Evolutionary conservation across 2,797 vertebrate species (phyloP).

Genomic region (Lepilemur ruficaudatus): DNA sequence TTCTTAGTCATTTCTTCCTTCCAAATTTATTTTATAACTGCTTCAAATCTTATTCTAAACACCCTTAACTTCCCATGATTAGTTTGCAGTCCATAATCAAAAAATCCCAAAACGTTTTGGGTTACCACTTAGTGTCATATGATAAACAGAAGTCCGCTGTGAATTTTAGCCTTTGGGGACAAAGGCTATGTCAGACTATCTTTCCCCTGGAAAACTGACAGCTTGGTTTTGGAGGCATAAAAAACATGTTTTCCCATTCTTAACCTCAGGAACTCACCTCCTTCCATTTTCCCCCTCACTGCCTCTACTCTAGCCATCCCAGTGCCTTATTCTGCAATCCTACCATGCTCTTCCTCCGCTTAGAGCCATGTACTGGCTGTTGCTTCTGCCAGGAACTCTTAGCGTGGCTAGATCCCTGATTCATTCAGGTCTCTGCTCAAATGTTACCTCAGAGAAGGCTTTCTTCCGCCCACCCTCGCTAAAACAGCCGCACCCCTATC

Average conservation of each 20-base stretch:
- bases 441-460: not conserved
- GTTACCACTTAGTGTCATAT: not conserved
- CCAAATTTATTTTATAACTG: not conserved
- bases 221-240: not conserved
- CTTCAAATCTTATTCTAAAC: not conserved
- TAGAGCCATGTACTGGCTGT: not conserved
- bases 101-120: not conserved
- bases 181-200: not conserved
- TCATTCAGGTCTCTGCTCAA: not conserved
- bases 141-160: not conserved
- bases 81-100: not conserved
- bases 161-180: not conserved
- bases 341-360: not conserved
- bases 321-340: not conserved
- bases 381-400: not conserved
- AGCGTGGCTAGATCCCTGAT: not conserved
- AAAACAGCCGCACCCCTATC: not conserved
- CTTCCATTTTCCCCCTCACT: not conserved
- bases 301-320: no score
- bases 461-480: not conserved
- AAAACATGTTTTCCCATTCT: not conserved
- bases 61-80: not conserved
- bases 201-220: not conserved
- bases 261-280: not conserved
- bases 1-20: not conserved